Base-by-base conservation (phyloP, 2,797 vertebrate species). In the Danio choprae region DNA sequence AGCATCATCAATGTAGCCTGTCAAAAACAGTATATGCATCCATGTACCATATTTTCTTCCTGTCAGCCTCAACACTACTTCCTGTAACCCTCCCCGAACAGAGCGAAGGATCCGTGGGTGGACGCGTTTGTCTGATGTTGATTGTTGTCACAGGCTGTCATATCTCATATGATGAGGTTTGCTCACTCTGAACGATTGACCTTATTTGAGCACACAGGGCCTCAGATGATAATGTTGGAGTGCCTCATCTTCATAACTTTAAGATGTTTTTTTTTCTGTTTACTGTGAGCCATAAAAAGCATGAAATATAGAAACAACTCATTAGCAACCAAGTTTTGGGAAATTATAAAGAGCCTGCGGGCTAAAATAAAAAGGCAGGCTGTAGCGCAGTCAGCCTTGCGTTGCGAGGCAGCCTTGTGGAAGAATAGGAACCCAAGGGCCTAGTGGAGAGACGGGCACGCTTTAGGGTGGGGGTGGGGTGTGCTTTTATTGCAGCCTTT, bases 311-410 rank as follows among this genome's bases (percentile, higher is more conserved):
- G 56, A 16, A 68, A 68, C 68, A 77, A 68, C 81, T 84, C 69
- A 86, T 87, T 83, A 86, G 79, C 76, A 67, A 76, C 59, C 55
- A 77, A 44, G 58, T 84, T 74, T 74, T 48, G 46, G 43, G 6
- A 74, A 74, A 77, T 73, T 77, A 58, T 65, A 81, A 84, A 84
- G 79, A 81, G 83, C 83, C 79, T 50, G 56, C 13, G 71, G 72
- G 77, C 48, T 79, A 50, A 67, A 73, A 81, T 48, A 59, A 56
- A 29, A 55, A 83, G 55, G 55, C 41, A 65, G 44, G 36, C 68
- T 70, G 62, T n/a, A 59, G 86, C 62, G 80, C 86, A 82, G 46
- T 79, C 72, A 81, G 81, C 74, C 78, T 82, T 81, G 81, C 69
- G 70, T 51, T 53, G 63, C 3, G 9, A 60, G 6, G 68, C 79